Evolutionary conservation across 2,888 invertebrate species (phyloP).

Genomic region (Brachyptera risi): DNA sequence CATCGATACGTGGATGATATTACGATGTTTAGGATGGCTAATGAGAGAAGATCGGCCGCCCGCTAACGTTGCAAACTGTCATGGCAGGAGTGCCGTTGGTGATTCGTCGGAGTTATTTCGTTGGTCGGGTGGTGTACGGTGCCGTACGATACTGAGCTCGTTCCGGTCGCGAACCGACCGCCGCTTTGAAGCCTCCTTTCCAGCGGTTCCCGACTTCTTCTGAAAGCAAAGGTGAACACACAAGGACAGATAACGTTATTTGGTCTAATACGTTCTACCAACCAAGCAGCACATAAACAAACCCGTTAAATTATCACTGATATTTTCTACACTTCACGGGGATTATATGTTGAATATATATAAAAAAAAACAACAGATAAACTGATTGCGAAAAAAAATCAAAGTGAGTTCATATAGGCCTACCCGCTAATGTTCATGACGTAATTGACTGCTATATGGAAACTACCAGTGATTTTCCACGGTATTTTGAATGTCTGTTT

Average conservation of each 20-base stretch:
- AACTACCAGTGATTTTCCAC: too few species aligned
- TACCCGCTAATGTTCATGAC: too few species aligned
- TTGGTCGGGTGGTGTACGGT: conserved; percentile 54
- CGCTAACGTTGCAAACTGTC: not conserved
- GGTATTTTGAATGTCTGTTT: too few species aligned
- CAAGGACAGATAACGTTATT: conserved; percentile 23
- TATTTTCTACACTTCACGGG: too few species aligned
- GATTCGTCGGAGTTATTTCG: conserved; percentile 50
- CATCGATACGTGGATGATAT: too few species aligned
- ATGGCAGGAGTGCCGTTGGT: conserved; percentile 36
- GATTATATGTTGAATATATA: too few species aligned
- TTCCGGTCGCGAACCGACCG: conserved; percentile 44
- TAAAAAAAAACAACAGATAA: too few species aligned
- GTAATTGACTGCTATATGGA: too few species aligned
- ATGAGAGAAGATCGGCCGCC: not conserved
- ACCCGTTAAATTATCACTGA: too few species aligned
- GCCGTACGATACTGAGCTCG: conserved; percentile 56
- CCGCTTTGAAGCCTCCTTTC: conserved; percentile 54
- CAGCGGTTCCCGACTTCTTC: conserved; percentile 54
- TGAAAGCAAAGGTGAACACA: conserved; percentile 43
- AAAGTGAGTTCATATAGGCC: too few species aligned
- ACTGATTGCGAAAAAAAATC: too few species aligned
- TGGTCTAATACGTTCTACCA: not conserved
- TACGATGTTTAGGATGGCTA: too few species aligned
- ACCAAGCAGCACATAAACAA: conserved; percentile 19